Evolutionary conservation across 2,797 vertebrate genomes (phyloP), one percentile per base, ranked within the genome.

Genomic region (Parotocinclus haroldoi): DNA sequence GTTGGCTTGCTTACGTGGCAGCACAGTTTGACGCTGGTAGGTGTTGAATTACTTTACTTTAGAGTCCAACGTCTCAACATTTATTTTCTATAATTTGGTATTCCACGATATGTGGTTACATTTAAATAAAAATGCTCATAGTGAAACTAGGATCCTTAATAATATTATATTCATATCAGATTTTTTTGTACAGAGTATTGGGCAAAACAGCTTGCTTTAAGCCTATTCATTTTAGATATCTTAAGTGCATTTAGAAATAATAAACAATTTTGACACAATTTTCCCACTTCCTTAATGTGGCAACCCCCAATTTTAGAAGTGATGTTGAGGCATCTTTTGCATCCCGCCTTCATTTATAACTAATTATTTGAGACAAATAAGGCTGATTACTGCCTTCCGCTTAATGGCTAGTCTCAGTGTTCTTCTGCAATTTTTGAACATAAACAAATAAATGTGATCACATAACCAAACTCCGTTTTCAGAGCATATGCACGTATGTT

Each of bases 231-330:
- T 19, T 61, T 13, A 39, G 12, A 12, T 49, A 14, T 50, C 13
- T n/a, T n/a, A 44, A 13, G 17, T 44, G 37, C 17, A 16, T 61
- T 5, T 0, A 1, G 39, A 66, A 58, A 50, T 10, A 51, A 42
- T 58, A 51, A 52, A 67, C 65, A 52, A 44, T 10, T 38, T 0
- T 0, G 36, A 10, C 63, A 49, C 16, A 50, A 48, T 54, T 61
- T 39, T 37, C 42, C 6, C 42, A 54, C 16, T 55, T 48, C 42
- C 27, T 27, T 27, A 27, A 27, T 27, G 5, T 27, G 27, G 5
- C 5, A 27, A 5, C 5, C 5, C 27, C 27, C 27, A 27, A 2
- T 5, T 27, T 27, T 2, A 27, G 27, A 27, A 27, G 27, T 2
- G 27, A 2, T 27, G 27, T 27, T 27, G 27, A 27, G 27, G 27